A percentile compares a stretch with the other conserved stretches of the same genome.
Conservation (phyloP, 2,888 invertebrate genomes). For the Lamellibrachia columna region DNA sequence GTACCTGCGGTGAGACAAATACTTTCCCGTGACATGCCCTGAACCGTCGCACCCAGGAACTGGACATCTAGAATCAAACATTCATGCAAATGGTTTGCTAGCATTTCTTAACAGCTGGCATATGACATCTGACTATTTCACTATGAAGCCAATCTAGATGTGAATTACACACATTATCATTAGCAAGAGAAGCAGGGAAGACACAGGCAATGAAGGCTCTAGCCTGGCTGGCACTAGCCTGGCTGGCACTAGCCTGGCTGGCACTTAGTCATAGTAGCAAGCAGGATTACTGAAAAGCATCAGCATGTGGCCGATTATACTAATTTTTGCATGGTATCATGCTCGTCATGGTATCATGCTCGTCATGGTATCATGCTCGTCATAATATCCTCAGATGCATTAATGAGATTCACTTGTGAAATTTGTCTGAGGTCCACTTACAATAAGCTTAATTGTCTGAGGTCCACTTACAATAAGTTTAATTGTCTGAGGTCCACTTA, state of each 20-base stretch:
- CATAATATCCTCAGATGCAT: not conserved
- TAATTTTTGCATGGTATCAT: not conserved
- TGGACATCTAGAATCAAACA: slow-evolving; percentile 77
- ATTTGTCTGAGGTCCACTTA: not conserved
- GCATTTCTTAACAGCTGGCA: not conserved
- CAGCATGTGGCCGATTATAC: not conserved
- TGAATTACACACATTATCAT: not conserved
- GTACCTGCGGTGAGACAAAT: slow-evolving; percentile 82
- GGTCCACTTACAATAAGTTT: not conserved
- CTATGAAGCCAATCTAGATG: not conserved
- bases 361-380: not conserved
- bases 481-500: not conserved
- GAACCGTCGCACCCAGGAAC: slow-evolving; percentile 97
- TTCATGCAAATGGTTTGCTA: not conserved
- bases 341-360: not conserved
- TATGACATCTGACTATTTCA: not conserved
- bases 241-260: not conserved
- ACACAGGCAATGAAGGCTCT: not conserved
- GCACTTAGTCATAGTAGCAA: not conserved
- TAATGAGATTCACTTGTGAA: not conserved
- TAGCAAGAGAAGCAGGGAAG: not conserved
- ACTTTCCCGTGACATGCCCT: slow-evolving; percentile 97
- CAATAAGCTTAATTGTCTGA: not conserved
- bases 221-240: not conserved
- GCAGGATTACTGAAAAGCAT: not conserved